phyloP scores from a whole-genome alignment of 2,113 vertebrate species.

The Leiothrix lutea region DNA sequence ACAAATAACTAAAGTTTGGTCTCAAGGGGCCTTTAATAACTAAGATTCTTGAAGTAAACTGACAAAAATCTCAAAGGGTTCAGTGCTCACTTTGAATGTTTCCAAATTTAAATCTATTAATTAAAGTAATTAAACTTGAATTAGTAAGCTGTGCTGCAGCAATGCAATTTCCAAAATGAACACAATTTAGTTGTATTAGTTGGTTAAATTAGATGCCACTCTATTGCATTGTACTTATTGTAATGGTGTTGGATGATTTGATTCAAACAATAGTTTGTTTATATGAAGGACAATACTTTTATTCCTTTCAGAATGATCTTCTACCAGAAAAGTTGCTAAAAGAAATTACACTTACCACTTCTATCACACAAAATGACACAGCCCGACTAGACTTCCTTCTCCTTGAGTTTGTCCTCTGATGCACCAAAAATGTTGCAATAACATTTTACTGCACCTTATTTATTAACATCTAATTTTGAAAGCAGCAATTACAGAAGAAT shows the following conservation, averaged over 20 bases:
- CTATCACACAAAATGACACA: neutral
- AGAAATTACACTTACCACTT: neutral
- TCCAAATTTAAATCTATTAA: slow-evolving; percentile 24
- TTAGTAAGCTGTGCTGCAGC: slow-evolving; percentile 15
- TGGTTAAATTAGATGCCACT: neutral
- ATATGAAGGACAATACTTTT: neutral
- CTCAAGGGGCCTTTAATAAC: neutral
- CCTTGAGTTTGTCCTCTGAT: neutral
- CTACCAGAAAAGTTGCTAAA: neutral
- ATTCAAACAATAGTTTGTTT: neutral
- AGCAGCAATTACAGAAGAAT: slow-evolving; percentile 12
- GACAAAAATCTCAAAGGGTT: neutral
- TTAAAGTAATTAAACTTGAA: slow-evolving; percentile 44
- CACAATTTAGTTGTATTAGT: neutral
- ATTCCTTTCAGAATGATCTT: neutral
- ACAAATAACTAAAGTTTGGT: neutral
- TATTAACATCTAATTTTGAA: slow-evolving; percentile 18
- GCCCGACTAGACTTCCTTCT: neutral
- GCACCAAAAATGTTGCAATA: neutral
- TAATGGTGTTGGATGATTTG: slow-evolving; percentile 13
- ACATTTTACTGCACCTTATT: neutral
- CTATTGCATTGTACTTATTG: neutral
- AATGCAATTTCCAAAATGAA: slow-evolving; percentile 3
- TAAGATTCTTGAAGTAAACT: neutral
- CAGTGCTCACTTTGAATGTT: neutral